Percentiles rank a stretch among this genome's conserved stretches.
Evolutionary conservation across 2,888 invertebrate genomes (phyloP).

Genomic region (Carpatolechia fugitivella): DNA sequence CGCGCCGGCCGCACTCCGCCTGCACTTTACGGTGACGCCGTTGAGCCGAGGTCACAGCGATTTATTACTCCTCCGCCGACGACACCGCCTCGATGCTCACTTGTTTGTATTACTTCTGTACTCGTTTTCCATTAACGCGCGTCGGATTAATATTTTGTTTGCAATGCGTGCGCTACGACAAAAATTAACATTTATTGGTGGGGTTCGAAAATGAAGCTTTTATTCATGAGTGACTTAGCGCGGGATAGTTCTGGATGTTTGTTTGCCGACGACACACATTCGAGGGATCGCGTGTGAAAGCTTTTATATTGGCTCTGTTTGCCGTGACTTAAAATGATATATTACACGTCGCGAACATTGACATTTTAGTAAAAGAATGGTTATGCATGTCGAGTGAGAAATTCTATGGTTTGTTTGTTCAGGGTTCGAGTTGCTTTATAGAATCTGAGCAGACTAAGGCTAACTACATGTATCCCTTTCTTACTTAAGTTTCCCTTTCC

Average conservation of each 20-base stretch:
- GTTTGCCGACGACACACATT: constrained; percentile 60
- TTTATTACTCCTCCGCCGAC: constrained; percentile 59
- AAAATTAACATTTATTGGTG: constrained; percentile 78
- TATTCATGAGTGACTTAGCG: constrained; percentile 76
- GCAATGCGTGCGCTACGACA: constrained; percentile 71
- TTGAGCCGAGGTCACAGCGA: constrained; percentile 63
- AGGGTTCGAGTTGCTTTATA: constrained; percentile 31
- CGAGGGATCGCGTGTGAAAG: constrained; percentile 75
- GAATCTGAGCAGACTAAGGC: constrained; percentile 24
- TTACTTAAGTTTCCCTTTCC: too few relatives aligned
- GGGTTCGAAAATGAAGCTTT: constrained; percentile 72
- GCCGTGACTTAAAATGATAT: constrained; percentile 76
- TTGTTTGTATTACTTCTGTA: constrained; percentile 70
- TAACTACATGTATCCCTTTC: too few relatives aligned
- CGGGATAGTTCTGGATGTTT: constrained; percentile 73
- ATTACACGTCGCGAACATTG: constrained; percentile 72
- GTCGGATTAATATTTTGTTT: constrained; percentile 77
- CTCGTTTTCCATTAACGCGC: constrained; percentile 76
- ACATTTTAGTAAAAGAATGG: constrained; percentile 64
- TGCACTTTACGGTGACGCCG: constrained; percentile 43
- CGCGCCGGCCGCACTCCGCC: constrained; percentile 20
- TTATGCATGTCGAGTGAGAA: constrained; percentile 23
- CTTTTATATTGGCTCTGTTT: constrained; percentile 72
- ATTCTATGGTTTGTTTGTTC: constrained; percentile 59
- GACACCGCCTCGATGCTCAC: constrained; percentile 46